phyloP scores from a whole-genome alignment of 2,888 invertebrate genomes.

The Troilus luridus region DNA sequence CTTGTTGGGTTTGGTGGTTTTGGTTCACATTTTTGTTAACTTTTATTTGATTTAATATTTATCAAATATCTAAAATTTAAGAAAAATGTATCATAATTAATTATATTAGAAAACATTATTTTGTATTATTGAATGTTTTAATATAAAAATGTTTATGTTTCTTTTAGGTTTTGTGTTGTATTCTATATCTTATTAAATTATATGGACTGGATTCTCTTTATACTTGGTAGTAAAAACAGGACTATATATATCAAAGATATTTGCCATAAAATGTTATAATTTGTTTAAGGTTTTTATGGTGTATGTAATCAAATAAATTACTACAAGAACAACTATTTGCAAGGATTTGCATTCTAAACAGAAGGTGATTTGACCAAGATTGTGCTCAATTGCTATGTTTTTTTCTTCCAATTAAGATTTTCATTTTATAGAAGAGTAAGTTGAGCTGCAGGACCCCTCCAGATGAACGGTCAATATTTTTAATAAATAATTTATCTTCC shows the following conservation, averaged over 20 bases:
- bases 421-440: too few species aligned
- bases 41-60: neutral
- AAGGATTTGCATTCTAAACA: too few species aligned
- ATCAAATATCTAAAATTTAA: neutral
- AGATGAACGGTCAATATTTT: too few species aligned
- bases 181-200: neutral
- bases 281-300: too few species aligned
- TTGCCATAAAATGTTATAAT: too few species aligned
- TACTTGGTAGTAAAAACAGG: neutral
- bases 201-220: constrained; percentile 14
- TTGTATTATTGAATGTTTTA: neutral
- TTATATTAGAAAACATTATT: neutral
- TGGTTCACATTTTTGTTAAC: constrained; percentile 31
- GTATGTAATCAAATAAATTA: too few species aligned
- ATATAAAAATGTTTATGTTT: neutral
- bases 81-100: neutral
- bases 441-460: too few species aligned
- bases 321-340: too few species aligned
- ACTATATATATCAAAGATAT: neutral
- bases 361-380: too few species aligned
- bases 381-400: too few species aligned
- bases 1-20: constrained; percentile 37
- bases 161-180: neutral
- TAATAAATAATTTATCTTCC: too few species aligned
- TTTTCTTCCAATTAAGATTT: too few species aligned